Conservation (phyloP, 2,113 vertebrate species). For the Sorex araneus region DNA sequence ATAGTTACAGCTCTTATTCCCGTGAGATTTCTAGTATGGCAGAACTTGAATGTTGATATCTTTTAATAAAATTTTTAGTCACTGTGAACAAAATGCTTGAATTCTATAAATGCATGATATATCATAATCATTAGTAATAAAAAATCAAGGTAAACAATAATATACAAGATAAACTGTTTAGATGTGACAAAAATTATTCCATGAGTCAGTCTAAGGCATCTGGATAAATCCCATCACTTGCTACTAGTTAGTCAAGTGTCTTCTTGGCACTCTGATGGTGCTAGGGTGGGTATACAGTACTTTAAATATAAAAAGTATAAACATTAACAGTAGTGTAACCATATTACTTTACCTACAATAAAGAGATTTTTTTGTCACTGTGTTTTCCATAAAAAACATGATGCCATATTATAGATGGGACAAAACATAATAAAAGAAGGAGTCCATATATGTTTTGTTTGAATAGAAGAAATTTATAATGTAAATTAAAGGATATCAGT, state of each 20-base stretch:
- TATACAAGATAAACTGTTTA: not conserved
- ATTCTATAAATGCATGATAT: not conserved
- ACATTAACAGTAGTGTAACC: no score
- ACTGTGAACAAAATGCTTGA: constrained; percentile 14
- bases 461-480: constrained; percentile 32
- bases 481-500: constrained; percentile 13
- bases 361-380: no score
- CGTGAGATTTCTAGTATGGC: not conserved
- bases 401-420: not conserved
- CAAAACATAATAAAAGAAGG: constrained; percentile 25
- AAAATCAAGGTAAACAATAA: constrained; percentile 18
- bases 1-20: not conserved
- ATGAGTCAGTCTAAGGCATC: not conserved
- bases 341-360: no score
- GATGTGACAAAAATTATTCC: not conserved
- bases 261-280: no score
- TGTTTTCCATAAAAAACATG: not conserved
- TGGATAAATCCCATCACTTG: not conserved
- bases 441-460: not conserved
- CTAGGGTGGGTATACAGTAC: no score
- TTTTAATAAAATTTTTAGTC: constrained; percentile 3
- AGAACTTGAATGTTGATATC: not conserved
- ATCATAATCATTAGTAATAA: not conserved
- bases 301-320: no score
- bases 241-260: no score